Evolutionary conservation across 2,113 vertebrate species (phyloP).

Genomic region (Miniopterus natalensis): DNA sequence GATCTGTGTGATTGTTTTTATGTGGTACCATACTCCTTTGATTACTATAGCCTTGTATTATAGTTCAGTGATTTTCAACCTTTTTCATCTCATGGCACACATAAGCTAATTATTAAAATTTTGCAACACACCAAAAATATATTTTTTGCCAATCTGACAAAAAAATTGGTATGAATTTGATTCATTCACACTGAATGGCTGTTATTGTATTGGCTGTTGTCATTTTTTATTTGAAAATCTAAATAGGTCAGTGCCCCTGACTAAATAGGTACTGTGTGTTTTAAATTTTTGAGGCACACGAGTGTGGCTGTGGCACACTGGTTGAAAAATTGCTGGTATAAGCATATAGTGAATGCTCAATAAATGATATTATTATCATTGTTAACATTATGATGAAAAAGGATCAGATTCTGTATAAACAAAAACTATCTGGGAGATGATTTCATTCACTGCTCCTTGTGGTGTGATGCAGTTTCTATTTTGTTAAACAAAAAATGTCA

Average conservation of each 20-base stretch:
- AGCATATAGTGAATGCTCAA: background rate
- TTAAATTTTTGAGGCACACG: background rate
- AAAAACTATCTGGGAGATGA: background rate
- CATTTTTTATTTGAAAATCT: background rate
- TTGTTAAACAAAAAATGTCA: background rate
- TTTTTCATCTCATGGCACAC: background rate
- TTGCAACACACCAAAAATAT: background rate
- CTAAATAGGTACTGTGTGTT: background rate
- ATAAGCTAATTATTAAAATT: no score
- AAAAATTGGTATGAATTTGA: background rate
- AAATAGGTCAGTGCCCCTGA: background rate
- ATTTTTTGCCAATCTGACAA: background rate
- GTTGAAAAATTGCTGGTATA: background rate
- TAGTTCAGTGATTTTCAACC: background rate
- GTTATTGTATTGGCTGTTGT: background rate
- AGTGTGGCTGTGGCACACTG: background rate
- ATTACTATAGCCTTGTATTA: background rate
- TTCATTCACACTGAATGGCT: background rate
- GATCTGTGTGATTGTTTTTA: background rate
- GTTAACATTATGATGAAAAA: background rate
- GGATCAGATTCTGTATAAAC: background rate
- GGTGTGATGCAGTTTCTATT: background rate
- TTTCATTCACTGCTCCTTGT: background rate
- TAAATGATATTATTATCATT: background rate
- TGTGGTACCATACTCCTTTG: background rate